phyloP scores from a whole-genome alignment of 1,140 invertebrate species.

The Aradophagus sp. region DNA sequence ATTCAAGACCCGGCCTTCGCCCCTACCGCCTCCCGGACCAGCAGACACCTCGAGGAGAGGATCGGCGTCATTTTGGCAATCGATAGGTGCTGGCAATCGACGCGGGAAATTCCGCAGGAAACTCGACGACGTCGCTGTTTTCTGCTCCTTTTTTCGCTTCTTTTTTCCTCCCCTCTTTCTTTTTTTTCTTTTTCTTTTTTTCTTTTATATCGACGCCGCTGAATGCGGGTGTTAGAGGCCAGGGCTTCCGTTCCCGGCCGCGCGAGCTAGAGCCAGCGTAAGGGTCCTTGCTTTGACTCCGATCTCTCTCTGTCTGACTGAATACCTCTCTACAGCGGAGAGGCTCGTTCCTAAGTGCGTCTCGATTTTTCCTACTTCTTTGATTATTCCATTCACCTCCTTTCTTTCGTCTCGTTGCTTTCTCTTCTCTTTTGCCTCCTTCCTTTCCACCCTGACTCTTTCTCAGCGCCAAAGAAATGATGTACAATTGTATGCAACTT shows the following conservation, averaged over 20 bases:
- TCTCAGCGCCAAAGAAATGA: too few species aligned
- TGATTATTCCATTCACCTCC: conserved; percentile 58
- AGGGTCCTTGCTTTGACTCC: conserved; percentile 71
- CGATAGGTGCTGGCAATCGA: too few species aligned
- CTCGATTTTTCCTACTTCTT: conserved; percentile 67
- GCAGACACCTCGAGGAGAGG: conserved; percentile 19
- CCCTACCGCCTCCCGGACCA: conserved; percentile 32
- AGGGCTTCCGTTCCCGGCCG: conserved; percentile 5
- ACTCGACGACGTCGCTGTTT: too few species aligned
- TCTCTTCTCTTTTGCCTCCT: conserved; percentile 3
- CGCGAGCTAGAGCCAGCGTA: conserved; percentile 36
- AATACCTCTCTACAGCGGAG: conserved; percentile 66
- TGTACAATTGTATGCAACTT: too few species aligned
- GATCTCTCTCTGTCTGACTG: conserved; percentile 62
- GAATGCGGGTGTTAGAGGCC: conserved; percentile 37
- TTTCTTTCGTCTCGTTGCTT: conserved; percentile 8
- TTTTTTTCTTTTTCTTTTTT: too few species aligned
- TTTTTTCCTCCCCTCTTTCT: too few species aligned
- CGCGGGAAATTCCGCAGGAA: too few species aligned
- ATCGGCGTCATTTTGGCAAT: conserved; percentile 33
- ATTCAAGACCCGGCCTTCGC: conserved; percentile 11
- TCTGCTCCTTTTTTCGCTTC: too few species aligned
- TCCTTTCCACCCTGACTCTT: conserved; percentile 7
- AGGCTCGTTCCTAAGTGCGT: conserved; percentile 66
- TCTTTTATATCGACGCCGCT: conserved; percentile 35